phyloP scores from a whole-genome alignment of 2,797 vertebrate genomes.

The Pagetopsis macropterus region DNA sequence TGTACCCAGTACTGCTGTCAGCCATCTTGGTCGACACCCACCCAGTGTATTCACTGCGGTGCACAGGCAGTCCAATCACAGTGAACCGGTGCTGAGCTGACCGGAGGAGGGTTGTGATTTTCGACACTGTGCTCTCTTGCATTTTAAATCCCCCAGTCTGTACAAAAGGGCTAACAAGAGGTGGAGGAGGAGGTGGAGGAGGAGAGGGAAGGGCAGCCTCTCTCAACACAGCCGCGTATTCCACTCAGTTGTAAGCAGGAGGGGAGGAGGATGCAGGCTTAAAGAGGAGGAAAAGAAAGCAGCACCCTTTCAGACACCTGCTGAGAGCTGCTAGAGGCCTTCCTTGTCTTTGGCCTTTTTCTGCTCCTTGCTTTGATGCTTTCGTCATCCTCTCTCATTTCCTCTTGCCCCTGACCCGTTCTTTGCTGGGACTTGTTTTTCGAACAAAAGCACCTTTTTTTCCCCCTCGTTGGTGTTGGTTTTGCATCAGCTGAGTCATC shows the following conservation, averaged over 20 bases:
- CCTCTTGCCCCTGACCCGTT: slow-evolving; percentile 19
- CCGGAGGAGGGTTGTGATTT: slow-evolving; percentile 73
- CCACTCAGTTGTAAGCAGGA: slow-evolving; percentile 60
- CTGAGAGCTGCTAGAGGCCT: slow-evolving; percentile 62
- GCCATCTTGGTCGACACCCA: slow-evolving; percentile 99
- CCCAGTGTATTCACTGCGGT: slow-evolving; percentile 88
- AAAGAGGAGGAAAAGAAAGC: slow-evolving; percentile 78
- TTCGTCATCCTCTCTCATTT: slow-evolving; percentile 43
- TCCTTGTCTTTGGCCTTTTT: slow-evolving; percentile 36
- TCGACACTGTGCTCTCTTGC: slow-evolving; percentile 59
- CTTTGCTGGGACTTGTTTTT: slow-evolving; percentile 26
- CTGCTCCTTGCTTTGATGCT: slow-evolving; percentile 46
- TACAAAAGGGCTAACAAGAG: slow-evolving; percentile 62
- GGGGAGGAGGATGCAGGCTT: slow-evolving; percentile 73
- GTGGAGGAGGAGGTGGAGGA: slow-evolving; percentile 47
- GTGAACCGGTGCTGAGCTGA: slow-evolving; percentile 70
- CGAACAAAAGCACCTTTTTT: slow-evolving; percentile 58
- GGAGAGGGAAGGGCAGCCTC: slow-evolving; percentile 60
- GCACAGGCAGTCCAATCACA: slow-evolving; percentile 83
- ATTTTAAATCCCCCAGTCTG: slow-evolving; percentile 67
- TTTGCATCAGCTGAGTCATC: slow-evolving; percentile 96
- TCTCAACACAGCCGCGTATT: slow-evolving; percentile 64
- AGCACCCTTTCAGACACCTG: slow-evolving; percentile 77
- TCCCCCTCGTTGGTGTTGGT: slow-evolving; percentile 62
- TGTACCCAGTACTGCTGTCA: slow-evolving; percentile 88